Base-by-base conservation (phyloP, 2,113 vertebrate genomes). In the Cnemophilus loriae region DNA sequence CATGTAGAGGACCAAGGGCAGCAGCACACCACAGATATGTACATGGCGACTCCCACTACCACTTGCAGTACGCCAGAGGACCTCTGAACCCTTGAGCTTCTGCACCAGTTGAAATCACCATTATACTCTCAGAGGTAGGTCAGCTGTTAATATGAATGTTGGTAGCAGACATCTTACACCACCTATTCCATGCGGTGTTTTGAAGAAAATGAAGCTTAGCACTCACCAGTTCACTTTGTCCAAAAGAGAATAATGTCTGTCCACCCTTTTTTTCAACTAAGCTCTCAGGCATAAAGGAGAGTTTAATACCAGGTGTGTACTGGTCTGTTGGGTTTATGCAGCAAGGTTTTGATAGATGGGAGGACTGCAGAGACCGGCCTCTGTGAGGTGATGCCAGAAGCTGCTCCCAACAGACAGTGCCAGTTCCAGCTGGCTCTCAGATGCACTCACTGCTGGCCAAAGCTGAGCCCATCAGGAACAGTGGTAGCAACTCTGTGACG, bases 31-130 rank as follows among this genome's bases (percentile, higher is more conserved):
- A 5, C 19, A 46, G 26, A 41, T 32, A 16, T 7, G 15, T 35
- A 27, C 3, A 9, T 0, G 3, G 57, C 0, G 0, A 21, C 35
- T 47, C 11, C 21, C 15, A 35, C 5, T 22, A 57, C 32, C 22
- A 18, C 52, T 19, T 13, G 3, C 12, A 67, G 46, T 28, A 24
- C 3, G 4, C 37, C 7, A 3, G 26, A 26, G 30, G 32, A 44
- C 19, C 42, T 70, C 50, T 4, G 3, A 82, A 50, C 7, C 16
- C 61, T n/a, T 52, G 22, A 15, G 3, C 20, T 12, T 49, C 19
- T 33, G 56, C 53, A 47, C 18, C n/a, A 46, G 15, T 4, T 65
- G 46, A 78, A 82, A 42, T 39, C 53, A 56, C 16, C n/a, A 30
- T 15, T 56, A 7, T 4, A 11, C 4, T 21, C 22, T 37, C 28